Conservation (phyloP, 1,140 invertebrate genomes). For the Cryptotermes secundus region DNA sequence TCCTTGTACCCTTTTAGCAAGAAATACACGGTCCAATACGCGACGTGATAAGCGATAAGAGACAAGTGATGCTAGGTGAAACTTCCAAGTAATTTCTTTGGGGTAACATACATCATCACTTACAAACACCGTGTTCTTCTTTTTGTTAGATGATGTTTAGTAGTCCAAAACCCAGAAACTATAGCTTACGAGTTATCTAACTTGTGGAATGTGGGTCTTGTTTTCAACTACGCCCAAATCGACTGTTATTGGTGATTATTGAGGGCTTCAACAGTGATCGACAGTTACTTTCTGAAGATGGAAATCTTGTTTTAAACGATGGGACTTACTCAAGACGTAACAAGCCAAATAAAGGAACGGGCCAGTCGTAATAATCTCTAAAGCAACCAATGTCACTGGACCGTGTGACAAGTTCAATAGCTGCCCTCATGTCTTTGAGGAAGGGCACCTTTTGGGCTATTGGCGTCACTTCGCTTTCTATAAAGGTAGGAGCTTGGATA, state of each 20-base stretch:
- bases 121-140: not conserved
- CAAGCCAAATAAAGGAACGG: not conserved
- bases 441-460: too few species aligned
- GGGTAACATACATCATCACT: not conserved
- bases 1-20: too few species aligned
- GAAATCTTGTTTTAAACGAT: not conserved
- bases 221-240: not conserved
- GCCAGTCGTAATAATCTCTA: not conserved
- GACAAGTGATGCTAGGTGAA: too few species aligned
- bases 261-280: not conserved
- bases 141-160: not conserved
- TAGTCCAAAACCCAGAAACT: too few species aligned
- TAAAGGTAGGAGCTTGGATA: too few species aligned
- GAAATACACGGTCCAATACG: too few species aligned
- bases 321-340: too few species aligned
- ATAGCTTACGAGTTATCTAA: not conserved
- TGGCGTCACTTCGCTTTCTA: too few species aligned
- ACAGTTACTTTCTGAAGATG: not conserved
- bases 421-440: not conserved
- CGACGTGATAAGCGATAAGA: too few species aligned
- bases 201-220: not conserved
- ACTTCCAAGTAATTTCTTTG: not conserved
- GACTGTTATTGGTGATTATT: not conserved
- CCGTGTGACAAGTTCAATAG: not conserved
- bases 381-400: not conserved